These are phyloP conservation scores for Eretmochelys imbricata DNA, from an alignment of 2,113 vertebrate genomes.

Conservation along the genomic window DNA sequence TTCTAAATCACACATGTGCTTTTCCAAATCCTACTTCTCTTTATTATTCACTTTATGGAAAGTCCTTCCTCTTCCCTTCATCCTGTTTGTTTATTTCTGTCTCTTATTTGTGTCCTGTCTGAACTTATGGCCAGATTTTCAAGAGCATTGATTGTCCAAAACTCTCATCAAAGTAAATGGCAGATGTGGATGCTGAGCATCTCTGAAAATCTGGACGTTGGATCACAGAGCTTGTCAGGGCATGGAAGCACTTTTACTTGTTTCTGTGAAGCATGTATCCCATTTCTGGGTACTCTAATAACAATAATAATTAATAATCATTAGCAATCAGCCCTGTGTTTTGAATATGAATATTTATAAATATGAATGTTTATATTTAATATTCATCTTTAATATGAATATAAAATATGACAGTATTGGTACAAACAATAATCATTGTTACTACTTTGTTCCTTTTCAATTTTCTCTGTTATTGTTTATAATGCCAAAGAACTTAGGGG, in stretches of 20 bases:
- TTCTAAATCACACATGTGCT: constrained; percentile 57
- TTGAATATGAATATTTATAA: too few species aligned
- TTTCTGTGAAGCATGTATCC: not conserved
- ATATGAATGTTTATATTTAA: not conserved
- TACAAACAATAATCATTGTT: not conserved
- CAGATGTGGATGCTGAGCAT: not conserved
- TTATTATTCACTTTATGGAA: constrained; percentile 13
- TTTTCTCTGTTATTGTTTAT: not conserved
- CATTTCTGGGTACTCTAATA: not conserved
- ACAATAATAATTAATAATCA: fast-evolving
- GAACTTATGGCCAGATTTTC: too few species aligned
- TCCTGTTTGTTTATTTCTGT: not conserved
- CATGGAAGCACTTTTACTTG: not conserved
- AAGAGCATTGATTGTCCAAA: too few species aligned
- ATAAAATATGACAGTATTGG: not conserved
- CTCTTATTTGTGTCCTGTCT: not conserved
- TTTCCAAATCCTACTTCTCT: constrained; percentile 46
- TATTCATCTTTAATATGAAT: too few species aligned
- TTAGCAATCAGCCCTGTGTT: not conserved
- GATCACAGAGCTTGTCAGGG: not conserved
- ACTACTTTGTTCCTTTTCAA: fast-evolving
- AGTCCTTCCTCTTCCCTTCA: not conserved
- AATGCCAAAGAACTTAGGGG: not conserved
- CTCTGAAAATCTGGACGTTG: not conserved
- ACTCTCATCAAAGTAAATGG: too few species aligned